Percentiles rank a stretch among this genome's conserved stretches.
These are phyloP conservation scores for Eupleurogrammus muticus DNA, from an alignment of 2,797 vertebrate genomes.

Conservation along the genomic window DNA sequence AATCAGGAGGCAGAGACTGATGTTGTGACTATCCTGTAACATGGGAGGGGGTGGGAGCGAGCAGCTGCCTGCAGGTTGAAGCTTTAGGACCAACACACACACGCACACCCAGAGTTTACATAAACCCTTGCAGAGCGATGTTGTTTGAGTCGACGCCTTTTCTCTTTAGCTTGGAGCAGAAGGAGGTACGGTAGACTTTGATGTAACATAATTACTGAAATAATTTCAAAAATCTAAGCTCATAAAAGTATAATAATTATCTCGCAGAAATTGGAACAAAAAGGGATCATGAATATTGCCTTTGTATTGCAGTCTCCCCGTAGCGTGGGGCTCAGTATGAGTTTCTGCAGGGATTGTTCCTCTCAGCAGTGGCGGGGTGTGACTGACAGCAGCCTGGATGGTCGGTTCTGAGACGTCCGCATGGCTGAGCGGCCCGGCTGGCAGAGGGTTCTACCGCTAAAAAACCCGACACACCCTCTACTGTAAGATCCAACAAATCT, in stretches of 20 bases:
- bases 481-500: conserved; percentile 23
- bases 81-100: too few relatives aligned
- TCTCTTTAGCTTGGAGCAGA: not conserved
- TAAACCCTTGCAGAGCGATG: too few relatives aligned
- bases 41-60: too few relatives aligned
- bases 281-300: not conserved
- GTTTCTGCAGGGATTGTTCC: conserved; percentile 21
- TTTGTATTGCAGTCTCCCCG: too few relatives aligned
- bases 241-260: not conserved
- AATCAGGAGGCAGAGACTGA: too few relatives aligned
- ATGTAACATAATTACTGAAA: not conserved
- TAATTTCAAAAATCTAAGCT: not conserved
- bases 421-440: conserved; percentile 44
- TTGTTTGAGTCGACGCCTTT: too few relatives aligned
- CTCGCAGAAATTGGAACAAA: not conserved
- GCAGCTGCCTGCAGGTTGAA: too few relatives aligned
- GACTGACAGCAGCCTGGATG: conserved; percentile 29
- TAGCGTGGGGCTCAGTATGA: conserved; percentile 22
- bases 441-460: conserved; percentile 57
- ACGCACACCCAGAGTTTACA: too few relatives aligned
- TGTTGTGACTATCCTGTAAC: too few relatives aligned
- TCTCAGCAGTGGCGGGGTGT: conserved; percentile 24
- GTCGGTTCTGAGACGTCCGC: conserved; percentile 51
- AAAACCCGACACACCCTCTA: conserved; percentile 43
- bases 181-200: not conserved